A percentile compares a stretch with the other conserved stretches of the same genome.
phyloP scores from a whole-genome alignment of 2,113 vertebrate species.

The Lophochroa leadbeateri region DNA sequence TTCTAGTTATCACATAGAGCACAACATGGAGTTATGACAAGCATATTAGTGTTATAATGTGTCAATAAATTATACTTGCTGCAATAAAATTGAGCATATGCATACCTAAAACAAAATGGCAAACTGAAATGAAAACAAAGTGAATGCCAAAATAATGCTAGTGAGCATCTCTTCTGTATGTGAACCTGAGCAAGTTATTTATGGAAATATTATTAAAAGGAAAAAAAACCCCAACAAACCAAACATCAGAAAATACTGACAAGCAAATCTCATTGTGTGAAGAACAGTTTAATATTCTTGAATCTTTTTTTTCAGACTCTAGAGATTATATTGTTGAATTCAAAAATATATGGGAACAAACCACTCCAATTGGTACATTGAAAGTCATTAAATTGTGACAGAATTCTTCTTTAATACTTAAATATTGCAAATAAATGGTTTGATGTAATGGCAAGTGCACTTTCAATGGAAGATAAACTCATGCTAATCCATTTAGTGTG shows the following conservation, averaged over 20 bases:
- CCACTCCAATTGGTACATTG: neutral
- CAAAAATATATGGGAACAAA: neutral
- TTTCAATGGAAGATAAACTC: neutral
- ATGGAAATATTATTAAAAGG: neutral
- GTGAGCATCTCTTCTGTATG: neutral
- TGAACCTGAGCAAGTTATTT: neutral
- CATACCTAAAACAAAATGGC: neutral
- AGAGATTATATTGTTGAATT: neutral
- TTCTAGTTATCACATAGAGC: neutral
- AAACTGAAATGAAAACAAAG: neutral
- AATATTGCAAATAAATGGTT: neutral
- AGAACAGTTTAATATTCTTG: neutral
- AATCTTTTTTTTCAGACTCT: neutral
- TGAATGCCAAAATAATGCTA: neutral
- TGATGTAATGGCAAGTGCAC: neutral
- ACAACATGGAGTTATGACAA: neutral
- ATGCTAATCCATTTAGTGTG: neutral
- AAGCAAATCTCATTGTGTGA: neutral
- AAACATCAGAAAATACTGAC: neutral
- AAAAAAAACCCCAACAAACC: neutral
- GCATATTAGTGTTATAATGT: neutral
- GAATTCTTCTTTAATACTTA: neutral
- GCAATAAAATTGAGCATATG: neutral
- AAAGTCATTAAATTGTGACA: neutral
- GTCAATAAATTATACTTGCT: neutral